phyloP scores from a whole-genome alignment of 35 echinoderm and acorn worm species.

The Ptychodera flava region DNA sequence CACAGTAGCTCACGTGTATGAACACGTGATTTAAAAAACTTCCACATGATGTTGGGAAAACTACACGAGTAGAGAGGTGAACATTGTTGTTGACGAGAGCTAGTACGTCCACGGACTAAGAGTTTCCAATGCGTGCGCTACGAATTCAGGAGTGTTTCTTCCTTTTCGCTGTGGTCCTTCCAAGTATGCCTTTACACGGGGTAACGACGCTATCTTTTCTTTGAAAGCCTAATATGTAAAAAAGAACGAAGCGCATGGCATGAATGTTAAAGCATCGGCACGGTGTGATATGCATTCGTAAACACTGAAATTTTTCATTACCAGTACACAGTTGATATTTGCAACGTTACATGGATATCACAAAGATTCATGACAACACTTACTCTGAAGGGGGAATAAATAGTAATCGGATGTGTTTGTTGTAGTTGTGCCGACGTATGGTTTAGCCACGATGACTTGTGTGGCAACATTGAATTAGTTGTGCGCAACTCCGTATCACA shows the following conservation, averaged over 20 bases:
- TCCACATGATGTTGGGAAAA: background rate
- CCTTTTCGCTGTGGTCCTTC: background rate
- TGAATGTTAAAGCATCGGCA: no score
- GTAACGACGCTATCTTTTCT: background rate
- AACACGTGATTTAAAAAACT: background rate
- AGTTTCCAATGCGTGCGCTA: background rate
- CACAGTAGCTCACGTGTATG: background rate
- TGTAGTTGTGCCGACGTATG: background rate
- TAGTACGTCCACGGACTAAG: background rate
- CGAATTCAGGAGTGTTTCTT: background rate
- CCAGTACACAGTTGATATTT: background rate
- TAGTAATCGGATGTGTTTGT: background rate
- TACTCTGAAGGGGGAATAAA: background rate
- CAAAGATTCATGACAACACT: background rate
- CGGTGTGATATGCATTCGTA: no score
- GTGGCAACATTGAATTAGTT: no score
- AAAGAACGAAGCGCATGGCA: background rate
- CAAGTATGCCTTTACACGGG: background rate
- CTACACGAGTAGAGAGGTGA: background rate
- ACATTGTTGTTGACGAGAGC: background rate
- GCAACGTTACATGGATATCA: background rate
- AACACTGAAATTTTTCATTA: background rate
- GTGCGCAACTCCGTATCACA: no score
- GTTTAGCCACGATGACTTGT: background rate
- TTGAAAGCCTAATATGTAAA: background rate